A percentile compares a stretch with the other conserved stretches of the same genome.
These are phyloP conservation scores for Drosophila lutescens DNA, from an alignment of 2,888 invertebrate species.

Conservation along the genomic window DNA sequence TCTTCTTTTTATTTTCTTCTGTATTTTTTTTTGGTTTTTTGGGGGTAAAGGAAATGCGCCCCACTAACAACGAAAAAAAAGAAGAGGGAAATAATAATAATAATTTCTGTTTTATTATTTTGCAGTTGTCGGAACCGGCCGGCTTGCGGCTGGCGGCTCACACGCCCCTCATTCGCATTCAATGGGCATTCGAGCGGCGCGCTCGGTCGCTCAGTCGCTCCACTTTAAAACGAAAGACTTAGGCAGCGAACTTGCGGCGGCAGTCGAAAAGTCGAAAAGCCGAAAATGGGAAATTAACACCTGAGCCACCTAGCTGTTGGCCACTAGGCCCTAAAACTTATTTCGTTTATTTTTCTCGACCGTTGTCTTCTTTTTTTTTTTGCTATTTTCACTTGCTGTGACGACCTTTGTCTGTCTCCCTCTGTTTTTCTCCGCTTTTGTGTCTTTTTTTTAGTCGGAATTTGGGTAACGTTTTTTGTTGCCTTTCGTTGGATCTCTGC, in stretches of 20 bases:
- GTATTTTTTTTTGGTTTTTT: slow-evolving; percentile 30
- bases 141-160: slow-evolving; percentile 64
- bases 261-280: slow-evolving; percentile 5
- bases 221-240: slow-evolving; percentile 74
- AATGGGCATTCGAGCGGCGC: slow-evolving; percentile 51
- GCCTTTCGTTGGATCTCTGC: slow-evolving; percentile 12
- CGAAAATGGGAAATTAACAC: slow-evolving; percentile 67
- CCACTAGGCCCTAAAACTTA: slow-evolving; percentile 35
- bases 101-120: slow-evolving; percentile 47
- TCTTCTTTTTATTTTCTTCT: slow-evolving; percentile 21
- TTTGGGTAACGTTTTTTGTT: slow-evolving; percentile 45
- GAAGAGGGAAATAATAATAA: slow-evolving; percentile 54
- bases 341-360: slow-evolving; percentile 33
- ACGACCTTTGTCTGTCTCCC: slow-evolving; percentile 58
- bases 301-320: slow-evolving; percentile 34
- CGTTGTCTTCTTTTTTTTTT: slow-evolving; percentile 35
- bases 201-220: slow-evolving; percentile 49
- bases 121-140: slow-evolving; percentile 47
- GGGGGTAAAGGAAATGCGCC: slow-evolving; percentile 50
- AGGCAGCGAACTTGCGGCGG: slow-evolving; percentile 70
- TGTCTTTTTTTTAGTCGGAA: slow-evolving; percentile 35
- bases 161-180: slow-evolving; percentile 74
- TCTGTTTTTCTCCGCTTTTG: slow-evolving; percentile 27
- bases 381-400: slow-evolving; percentile 75
- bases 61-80: slow-evolving; percentile 34